phyloP scores from a whole-genome alignment of 2,113 vertebrate species.

The Chloroceryle aenea region DNA sequence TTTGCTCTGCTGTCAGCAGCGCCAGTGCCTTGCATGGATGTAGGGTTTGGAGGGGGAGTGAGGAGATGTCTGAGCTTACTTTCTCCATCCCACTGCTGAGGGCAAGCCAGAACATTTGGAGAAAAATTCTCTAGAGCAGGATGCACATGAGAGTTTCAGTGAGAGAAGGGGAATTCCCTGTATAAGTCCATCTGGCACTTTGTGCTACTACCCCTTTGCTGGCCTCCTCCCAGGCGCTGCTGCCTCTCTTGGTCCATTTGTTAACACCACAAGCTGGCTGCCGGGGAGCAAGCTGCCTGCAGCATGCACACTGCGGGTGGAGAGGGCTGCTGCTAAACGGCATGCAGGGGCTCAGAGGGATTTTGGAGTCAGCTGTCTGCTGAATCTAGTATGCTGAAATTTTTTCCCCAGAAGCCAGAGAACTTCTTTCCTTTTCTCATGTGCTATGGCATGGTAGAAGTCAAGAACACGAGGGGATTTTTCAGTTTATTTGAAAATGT shows the following conservation, averaged over 20 bases:
- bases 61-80: neutral
- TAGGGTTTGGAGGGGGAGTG: rapidly evolving
- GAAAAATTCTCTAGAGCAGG: neutral
- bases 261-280: neutral
- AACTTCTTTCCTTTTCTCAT: neutral
- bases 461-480: neutral
- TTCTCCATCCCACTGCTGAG: neutral
- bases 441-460: neutral
- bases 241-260: neutral
- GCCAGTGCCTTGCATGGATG: rapidly evolving
- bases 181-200: neutral
- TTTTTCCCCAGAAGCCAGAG: neutral
- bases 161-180: neutral
- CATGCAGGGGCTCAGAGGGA: rapidly evolving
- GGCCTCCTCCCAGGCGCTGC: neutral
- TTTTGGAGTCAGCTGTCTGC: neutral
- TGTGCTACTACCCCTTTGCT: rapidly evolving
- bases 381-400: neutral
- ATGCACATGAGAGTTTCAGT: neutral
- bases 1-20: rapidly evolving
- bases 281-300: neutral
- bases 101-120: neutral
- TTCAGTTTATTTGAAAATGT: neutral
- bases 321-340: neutral
- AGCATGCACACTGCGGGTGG: neutral